Percentiles rank a stretch among this genome's conserved stretches.
phyloP scores from a whole-genome alignment of 2,888 invertebrate species.

The Oligia strigilis region DNA sequence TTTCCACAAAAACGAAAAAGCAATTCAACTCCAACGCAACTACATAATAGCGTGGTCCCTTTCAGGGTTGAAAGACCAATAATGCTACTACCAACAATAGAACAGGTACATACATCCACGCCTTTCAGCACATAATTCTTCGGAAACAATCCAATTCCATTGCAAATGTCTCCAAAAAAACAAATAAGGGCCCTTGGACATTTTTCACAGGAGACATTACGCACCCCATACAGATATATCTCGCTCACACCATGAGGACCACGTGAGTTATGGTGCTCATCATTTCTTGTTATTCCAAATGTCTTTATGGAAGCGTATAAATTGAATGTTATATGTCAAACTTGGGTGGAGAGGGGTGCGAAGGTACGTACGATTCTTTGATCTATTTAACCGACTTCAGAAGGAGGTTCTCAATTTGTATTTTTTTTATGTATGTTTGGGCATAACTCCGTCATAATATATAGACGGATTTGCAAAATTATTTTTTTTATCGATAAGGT shows the following conservation, averaged over 20 bases:
- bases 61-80: constrained; percentile 21
- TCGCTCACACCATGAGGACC: constrained; percentile 67
- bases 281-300: constrained; percentile 74
- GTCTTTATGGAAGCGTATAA: constrained; percentile 75
- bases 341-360: constrained; percentile 8
- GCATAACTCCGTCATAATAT: no score
- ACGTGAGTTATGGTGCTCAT: constrained; percentile 76
- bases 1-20: not conserved
- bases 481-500: no score
- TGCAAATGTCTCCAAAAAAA: constrained; percentile 58
- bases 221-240: constrained; percentile 67
- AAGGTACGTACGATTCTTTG: not conserved
- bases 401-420: no score
- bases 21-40: constrained; percentile 11
- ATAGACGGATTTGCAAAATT: no score
- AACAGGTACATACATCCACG: not conserved
- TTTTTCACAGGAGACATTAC: constrained; percentile 64
- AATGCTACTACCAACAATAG: constrained; percentile 2
- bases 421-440: no score
- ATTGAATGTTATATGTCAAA: constrained; percentile 67
- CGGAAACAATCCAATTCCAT: constrained; percentile 52
- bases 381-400: not conserved
- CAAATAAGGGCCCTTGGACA: constrained; percentile 48
- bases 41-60: constrained; percentile 2
- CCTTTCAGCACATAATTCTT: constrained; percentile 49